These are phyloP conservation scores for Microcebus murinus DNA, from an alignment of 2,113 vertebrate genomes.

Conservation along the genomic window DNA sequence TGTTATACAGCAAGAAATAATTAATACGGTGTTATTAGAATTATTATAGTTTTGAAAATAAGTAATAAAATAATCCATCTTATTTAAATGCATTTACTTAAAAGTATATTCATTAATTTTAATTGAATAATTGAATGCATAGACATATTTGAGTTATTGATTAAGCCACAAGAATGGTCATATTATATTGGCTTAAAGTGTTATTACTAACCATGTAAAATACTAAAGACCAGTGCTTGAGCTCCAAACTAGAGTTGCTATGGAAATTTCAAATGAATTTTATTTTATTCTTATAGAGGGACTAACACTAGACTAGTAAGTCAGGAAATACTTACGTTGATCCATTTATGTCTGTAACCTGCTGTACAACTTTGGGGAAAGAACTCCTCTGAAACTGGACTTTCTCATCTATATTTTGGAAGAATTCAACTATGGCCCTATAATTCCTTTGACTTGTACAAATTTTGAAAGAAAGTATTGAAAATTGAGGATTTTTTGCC, in stretches of 20 bases:
- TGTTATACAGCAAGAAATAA: background rate
- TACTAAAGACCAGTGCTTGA: slow-evolving; percentile 37
- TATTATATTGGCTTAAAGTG: background rate
- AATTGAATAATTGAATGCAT: slow-evolving; percentile 60
- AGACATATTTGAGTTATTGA: background rate
- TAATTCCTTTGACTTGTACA: background rate
- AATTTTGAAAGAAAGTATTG: slow-evolving; percentile 8
- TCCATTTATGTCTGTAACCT: background rate
- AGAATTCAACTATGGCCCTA: background rate
- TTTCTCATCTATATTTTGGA: background rate
- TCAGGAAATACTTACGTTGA: background rate
- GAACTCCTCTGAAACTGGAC: background rate
- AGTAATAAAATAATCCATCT: slow-evolving; percentile 78
- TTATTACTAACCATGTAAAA: background rate
- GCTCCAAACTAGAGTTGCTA: slow-evolving; percentile 67
- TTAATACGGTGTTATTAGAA: background rate
- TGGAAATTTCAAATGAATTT: slow-evolving; percentile 55
- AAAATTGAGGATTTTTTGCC: background rate
- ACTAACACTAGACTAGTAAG: background rate
- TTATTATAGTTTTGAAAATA: background rate
- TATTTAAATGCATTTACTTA: slow-evolving; percentile 92
- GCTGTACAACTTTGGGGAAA: background rate
- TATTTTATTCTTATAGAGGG: background rate
- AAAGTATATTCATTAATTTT: slow-evolving; percentile 85
- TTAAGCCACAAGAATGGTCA: background rate